Evolutionary conservation across 2,113 vertebrate species (phyloP).

Genomic region (Speoplatyrhinus poulsoni): DNA sequence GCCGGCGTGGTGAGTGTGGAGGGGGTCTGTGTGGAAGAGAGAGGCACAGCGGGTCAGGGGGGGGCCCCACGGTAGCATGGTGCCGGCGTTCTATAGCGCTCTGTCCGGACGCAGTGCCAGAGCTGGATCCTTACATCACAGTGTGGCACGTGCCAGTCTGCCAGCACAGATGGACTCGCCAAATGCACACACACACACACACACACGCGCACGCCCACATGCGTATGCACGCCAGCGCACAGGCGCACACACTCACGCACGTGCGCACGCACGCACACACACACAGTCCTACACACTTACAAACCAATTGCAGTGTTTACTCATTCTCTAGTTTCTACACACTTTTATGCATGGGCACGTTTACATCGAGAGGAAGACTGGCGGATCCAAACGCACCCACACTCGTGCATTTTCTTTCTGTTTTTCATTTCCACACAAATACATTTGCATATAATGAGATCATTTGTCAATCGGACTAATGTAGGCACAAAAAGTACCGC

Average conservation of each 20-base stretch:
- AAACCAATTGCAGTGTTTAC: background rate
- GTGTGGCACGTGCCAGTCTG: slow-evolving; percentile 47
- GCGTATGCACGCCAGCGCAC: background rate
- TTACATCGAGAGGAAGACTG: background rate
- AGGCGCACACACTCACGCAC: background rate
- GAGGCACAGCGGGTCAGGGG: background rate
- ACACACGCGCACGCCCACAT: background rate
- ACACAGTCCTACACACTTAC: background rate
- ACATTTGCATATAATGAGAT: slow-evolving; percentile 63
- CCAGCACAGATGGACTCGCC: slow-evolving; percentile 54
- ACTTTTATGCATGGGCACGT: background rate
- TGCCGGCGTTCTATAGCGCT: slow-evolving; percentile 12
- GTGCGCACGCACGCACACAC: background rate
- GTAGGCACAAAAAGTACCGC: slow-evolving; percentile 36
- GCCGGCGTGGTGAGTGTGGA: slow-evolving; percentile 11
- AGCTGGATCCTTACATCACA: slow-evolving; percentile 57
- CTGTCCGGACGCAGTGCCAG: slow-evolving; percentile 31
- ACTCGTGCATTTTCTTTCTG: background rate
- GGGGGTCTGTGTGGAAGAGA: slow-evolving; percentile 25
- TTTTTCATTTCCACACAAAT: slow-evolving; percentile 15
- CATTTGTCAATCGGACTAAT: slow-evolving; percentile 57
- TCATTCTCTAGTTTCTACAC: background rate
- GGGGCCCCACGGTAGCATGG: too few species aligned
- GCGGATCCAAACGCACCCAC: background rate
- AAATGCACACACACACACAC: slow-evolving; percentile 41